These are phyloP conservation scores for Spea hammondii DNA, from an alignment of 2,797 vertebrate species.

Conservation along the genomic window DNA sequence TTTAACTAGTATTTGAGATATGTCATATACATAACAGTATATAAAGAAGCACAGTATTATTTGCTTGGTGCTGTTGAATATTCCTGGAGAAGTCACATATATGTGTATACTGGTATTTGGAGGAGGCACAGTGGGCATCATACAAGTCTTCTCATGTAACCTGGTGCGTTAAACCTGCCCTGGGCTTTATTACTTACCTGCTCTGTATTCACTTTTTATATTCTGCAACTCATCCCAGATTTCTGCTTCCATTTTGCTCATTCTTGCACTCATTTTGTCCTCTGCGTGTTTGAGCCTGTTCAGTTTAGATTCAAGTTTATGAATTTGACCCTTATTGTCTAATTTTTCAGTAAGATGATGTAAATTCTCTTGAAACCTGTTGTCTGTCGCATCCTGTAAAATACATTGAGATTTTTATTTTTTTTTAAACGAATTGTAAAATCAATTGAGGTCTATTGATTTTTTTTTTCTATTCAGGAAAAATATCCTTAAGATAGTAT, in stretches of 20 bases:
- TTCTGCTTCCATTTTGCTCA: slow-evolving; percentile 68
- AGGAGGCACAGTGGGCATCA: no score
- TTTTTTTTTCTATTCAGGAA: neutral
- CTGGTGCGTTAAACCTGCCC: no score
- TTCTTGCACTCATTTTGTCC: slow-evolving; percentile 65
- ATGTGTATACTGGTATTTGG: no score
- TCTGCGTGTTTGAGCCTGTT: slow-evolving; percentile 64
- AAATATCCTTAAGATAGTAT: no score
- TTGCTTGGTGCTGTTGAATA: no score
- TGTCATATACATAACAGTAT: no score
- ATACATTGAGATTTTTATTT: slow-evolving; percentile 13
- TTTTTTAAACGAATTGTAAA: no score
- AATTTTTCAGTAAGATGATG: slow-evolving; percentile 62
- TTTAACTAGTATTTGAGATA: no score
- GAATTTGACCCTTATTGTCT: slow-evolving; percentile 61
- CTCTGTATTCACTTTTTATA: slow-evolving; percentile 77
- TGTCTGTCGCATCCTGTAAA: slow-evolving; percentile 68
- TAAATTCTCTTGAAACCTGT: slow-evolving; percentile 63
- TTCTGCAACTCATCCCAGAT: slow-evolving; percentile 75
- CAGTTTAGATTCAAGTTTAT: slow-evolving; percentile 55
- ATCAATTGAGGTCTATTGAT: neutral
- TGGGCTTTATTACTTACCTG: slow-evolving; percentile 65
- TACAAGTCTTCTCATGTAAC: no score
- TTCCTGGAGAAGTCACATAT: no score
- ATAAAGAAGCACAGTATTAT: no score